Conservation (phyloP, 2,888 invertebrate species). For the Lasioglossum leucozonium region DNA sequence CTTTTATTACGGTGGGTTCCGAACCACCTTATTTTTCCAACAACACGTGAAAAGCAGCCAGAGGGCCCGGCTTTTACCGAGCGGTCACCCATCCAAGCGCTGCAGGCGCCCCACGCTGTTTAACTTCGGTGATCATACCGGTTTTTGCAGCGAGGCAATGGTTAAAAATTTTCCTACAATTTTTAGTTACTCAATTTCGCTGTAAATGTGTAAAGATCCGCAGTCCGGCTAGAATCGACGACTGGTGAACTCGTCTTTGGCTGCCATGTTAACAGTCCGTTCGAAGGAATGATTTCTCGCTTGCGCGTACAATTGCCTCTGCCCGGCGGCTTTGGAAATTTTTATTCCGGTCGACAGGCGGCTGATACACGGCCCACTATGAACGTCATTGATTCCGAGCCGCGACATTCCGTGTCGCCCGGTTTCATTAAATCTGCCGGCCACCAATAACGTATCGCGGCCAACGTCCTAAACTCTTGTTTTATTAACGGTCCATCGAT, state of each 20-base stretch:
- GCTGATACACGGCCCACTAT: conserved; percentile 11
- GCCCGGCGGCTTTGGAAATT: not conserved
- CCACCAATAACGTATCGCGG: conserved; percentile 28
- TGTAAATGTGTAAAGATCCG: too few species aligned
- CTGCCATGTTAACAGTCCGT: not conserved
- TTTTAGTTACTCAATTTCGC: too few species aligned
- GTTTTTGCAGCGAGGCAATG: too few species aligned
- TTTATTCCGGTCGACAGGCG: not conserved
- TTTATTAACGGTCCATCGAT: conserved; percentile 42
- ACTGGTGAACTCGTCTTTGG: not conserved
- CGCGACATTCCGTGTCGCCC: conserved; percentile 27
- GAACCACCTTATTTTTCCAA: too few species aligned
- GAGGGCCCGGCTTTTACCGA: too few species aligned
- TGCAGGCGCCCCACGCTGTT: too few species aligned
- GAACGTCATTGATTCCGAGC: conserved; percentile 34
- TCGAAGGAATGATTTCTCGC: not conserved
- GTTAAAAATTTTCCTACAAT: too few species aligned
- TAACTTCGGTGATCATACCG: too few species aligned
- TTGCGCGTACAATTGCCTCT: not conserved
- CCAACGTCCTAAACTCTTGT: not conserved
- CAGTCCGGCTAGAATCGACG: too few species aligned
- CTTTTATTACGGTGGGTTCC: too few species aligned
- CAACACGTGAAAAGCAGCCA: too few species aligned
- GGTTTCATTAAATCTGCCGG: conserved; percentile 44
- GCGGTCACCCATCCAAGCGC: too few species aligned